Evolutionary conservation across 2,113 vertebrate genomes (phyloP), one percentile per base, ranked within the genome.

Genomic region (Tachysurus vachellii): DNA sequence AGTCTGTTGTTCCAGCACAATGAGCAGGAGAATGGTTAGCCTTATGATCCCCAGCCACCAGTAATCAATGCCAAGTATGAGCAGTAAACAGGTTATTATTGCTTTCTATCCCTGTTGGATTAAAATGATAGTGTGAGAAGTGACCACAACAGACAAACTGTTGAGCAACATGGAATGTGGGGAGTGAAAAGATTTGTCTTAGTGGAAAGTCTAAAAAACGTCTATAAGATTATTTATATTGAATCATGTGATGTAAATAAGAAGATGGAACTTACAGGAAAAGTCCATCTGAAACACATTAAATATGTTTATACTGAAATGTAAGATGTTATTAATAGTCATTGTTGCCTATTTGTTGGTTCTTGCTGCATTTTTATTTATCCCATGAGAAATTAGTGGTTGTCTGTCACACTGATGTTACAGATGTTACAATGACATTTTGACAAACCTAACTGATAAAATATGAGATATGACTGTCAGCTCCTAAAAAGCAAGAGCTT

Each of bases 1-100:
- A 86, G 93, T 92, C 94, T 94, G 95, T 95, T 95, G 94, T 94
- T 92, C 92, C 92, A 93, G 92, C 93, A 96, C 95, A 95, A 95
- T 96, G 93, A 94, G 93, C 92, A 91, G 91, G 93, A 96, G 93
- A 96, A 95, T 94, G 91, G 92, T 93, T 91, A 93, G 93, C 93
- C 93, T 93, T 94, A 91, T 95, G 95, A 96, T 95, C 95, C 95
- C 93, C 93, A 89, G 90, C 94, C 92, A 89, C 85, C 82, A 82
- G 92, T 93, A 91, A 92, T 91, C 89, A 85, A 90, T 91, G 93
- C 94, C 95, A 95, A 94, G 92, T 91, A 94, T 93, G 93, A 95
- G 95, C 94, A 93, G 93, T 95, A 95, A 95, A 94, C 95, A 94
- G 92, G 92, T 95, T 95, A 94, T 95, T 93, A 94, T 94, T 94